Evolutionary conservation across 2,797 vertebrate genomes (phyloP).

Genomic region (Cyclura pinguis): DNA sequence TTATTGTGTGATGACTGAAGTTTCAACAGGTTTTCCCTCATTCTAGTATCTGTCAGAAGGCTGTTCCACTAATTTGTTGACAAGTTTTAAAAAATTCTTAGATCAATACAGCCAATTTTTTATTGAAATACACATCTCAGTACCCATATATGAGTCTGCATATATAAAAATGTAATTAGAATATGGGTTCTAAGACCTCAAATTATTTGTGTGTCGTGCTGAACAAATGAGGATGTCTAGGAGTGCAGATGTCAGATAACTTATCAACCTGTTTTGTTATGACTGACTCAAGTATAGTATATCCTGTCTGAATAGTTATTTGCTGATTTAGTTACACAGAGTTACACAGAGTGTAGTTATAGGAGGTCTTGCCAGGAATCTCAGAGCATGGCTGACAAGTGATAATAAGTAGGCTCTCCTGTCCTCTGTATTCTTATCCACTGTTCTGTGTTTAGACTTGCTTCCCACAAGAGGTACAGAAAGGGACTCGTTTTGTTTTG

Average conservation of each 20-base stretch:
- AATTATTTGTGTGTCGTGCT: not conserved
- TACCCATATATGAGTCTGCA: not conserved
- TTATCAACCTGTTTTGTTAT: not conserved
- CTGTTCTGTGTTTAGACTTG: too few relatives aligned
- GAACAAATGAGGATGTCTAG: not conserved
- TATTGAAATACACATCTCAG: not conserved
- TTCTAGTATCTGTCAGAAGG: not conserved
- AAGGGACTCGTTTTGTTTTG: too few relatives aligned
- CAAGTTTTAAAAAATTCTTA: too few relatives aligned
- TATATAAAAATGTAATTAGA: not conserved
- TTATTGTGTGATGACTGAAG: not conserved
- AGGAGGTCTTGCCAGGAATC: too few relatives aligned
- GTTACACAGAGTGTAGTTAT: too few relatives aligned
- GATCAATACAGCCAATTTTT: not conserved
- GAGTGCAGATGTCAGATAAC: not conserved
- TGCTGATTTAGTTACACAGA: too few relatives aligned
- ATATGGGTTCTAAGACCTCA: not conserved
- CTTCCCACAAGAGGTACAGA: too few relatives aligned
- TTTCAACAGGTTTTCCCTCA: not conserved
- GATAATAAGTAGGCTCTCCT: too few relatives aligned
- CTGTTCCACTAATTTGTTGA: not conserved
- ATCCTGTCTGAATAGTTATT: too few relatives aligned
- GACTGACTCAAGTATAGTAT: not conserved
- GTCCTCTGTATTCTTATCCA: too few relatives aligned
- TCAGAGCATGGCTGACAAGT: too few relatives aligned